Evolutionary conservation across 1,140 invertebrate species (phyloP), one percentile per base, ranked within the genome.

Genomic region (Trichogramma pretiosum): DNA sequence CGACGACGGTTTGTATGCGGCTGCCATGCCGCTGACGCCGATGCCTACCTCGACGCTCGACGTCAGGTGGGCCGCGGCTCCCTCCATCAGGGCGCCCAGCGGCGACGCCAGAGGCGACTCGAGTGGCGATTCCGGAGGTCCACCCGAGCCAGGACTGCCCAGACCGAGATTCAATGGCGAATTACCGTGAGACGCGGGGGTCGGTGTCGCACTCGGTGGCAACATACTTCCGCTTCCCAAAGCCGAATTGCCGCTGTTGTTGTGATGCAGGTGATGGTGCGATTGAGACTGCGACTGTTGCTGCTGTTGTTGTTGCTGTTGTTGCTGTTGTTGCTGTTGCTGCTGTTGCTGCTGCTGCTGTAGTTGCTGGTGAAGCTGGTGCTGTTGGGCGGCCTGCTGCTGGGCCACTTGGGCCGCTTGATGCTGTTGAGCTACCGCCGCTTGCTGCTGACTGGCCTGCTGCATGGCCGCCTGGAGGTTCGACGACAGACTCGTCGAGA

Each of bases 21-120:
- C n/a, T 33, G 78, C 73, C 76, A 83, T 79, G n/a, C 77, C 78
- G 48, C 76, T 78, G 37, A 78, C 74, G 21, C 77, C 76, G 32
- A 81, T 74, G 7, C 77, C 77, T 3, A 80, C 71, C 51, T 81
- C 75, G 18, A 77, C 72, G 58, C 65, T 72, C 45, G 65, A 63
- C 0, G 68, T 60, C 62, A 70, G 64, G 56, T 69, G 71, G 0
- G 58, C 58, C 3, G 66, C 65, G 0, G 58, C 58, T 3, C 65
- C 65, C 24, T 70, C 70, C 63, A 72, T 68, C 21, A 70, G 45
- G 1, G 65, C 62, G 1, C 64, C 68, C 8, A 77, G 56, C 0
- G 74, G 74, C 40, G 74, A 76, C 47, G 74, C 73, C 14, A 77
- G 44, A 0, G 74, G 74, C 48, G 72, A 76, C 46, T 75, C 74